A percentile compares a stretch with the other conserved stretches of the same genome.
These are phyloP conservation scores for Chrysogorgia sp. DNA, from an alignment of 92 coral and sea anemone species.

Conservation along the genomic window DNA sequence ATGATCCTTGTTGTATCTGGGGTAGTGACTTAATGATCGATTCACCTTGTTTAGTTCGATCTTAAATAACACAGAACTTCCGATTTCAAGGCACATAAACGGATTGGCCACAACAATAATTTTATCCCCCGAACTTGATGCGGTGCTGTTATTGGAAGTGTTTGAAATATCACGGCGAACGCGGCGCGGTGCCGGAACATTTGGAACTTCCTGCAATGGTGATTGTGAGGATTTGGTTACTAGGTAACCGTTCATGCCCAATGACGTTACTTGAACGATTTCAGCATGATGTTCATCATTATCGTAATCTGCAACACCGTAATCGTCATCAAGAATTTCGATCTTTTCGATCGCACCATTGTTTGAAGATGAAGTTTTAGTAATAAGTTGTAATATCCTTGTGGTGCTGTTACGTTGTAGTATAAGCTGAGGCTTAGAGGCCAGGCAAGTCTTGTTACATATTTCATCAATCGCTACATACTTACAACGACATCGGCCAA, in stretches of 20 bases:
- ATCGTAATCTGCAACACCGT: slow-evolving; percentile 40
- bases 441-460: slow-evolving; percentile 62
- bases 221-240: slow-evolving; percentile 32
- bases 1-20: slow-evolving; percentile 90
- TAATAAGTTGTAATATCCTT: slow-evolving; percentile 27
- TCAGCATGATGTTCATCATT: slow-evolving; percentile 44
- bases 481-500: slow-evolving; percentile 69
- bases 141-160: slow-evolving; percentile 43
- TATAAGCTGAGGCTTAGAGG: slow-evolving; percentile 48
- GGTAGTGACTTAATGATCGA: slow-evolving; percentile 83
- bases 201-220: slow-evolving; percentile 9
- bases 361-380: neutral
- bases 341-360: slow-evolving; percentile 2
- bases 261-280: slow-evolving; percentile 42
- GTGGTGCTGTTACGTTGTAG: slow-evolving; percentile 36
- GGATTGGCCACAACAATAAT: slow-evolving; percentile 63
- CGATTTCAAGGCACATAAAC: slow-evolving; percentile 64
- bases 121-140: neutral
- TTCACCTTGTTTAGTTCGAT: slow-evolving; percentile 69
- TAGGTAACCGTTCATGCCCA: slow-evolving; percentile 49
- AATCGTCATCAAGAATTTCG: slow-evolving; percentile 13
- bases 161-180: slow-evolving; percentile 56
- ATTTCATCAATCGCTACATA: slow-evolving; percentile 48
- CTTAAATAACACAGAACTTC: slow-evolving; percentile 68
- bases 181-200: slow-evolving; percentile 49